Base-by-base conservation (phyloP, 2,797 vertebrate genomes). In the Chromobotia macracanthus region DNA sequence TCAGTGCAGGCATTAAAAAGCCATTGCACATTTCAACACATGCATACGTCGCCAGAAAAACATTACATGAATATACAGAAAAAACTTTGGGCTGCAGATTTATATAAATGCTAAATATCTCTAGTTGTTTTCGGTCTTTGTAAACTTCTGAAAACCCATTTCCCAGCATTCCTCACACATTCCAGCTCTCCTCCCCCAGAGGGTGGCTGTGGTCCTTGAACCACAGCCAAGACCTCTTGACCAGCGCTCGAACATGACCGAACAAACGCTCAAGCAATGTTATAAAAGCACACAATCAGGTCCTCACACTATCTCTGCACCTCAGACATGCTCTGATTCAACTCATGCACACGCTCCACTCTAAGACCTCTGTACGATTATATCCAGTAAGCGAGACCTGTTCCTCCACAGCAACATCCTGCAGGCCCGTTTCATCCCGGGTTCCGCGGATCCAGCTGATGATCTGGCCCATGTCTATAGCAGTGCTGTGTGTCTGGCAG, bases 391-490 rank as follows among this genome's bases (percentile, higher is more conserved):
- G 55, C 3, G 4, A 74, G 73, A 93, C 93, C 92, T 94, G 91
- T 84, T 92, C 84, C 81, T 93, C 93, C 84, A 92, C 91, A 9
- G 92, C 35, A 81, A 90, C 89, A 85, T 92, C 91, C 82, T 90
- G 89, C 82, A 93, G 85, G n/a, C 64, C 82, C 51, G 85, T 75
- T 66, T 53, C 11, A 46, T 93, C 91, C 80, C 69, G 85, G 0
- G 79, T 86, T 67, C 92, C 90, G 85, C 92, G 89, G 85, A 94
- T 89, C 92, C 90, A 93, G 89, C 86, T 94, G 74, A 94, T 44
- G 72, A 94, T 78, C 86, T 94, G 92, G 80, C 93, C 93, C 93
- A 94, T 94, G 86, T 88, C 84, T 87, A 10, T 87, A 58, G 76
- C 75, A 84, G 79, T 75, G 55, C 44, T 81, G 67, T 65, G 60